These are phyloP conservation scores for Busseola fusca DNA, from an alignment of 2,888 invertebrate species.

Conservation along the genomic window DNA sequence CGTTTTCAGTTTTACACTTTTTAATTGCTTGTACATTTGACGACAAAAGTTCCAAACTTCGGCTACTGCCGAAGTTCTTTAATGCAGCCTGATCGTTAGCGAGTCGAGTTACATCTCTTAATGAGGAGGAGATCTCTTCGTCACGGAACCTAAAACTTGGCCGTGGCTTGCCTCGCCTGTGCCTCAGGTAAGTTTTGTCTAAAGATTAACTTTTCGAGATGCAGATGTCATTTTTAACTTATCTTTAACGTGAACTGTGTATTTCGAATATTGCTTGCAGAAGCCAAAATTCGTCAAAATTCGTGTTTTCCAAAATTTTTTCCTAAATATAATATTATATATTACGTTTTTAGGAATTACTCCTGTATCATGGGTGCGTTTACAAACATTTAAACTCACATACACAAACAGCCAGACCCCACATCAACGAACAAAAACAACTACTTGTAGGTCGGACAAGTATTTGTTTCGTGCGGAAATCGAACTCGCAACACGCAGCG, in stretches of 20 bases:
- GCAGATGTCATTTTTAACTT: neutral
- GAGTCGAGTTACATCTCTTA: constrained; percentile 30
- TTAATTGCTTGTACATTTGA: constrained; percentile 30
- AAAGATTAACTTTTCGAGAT: constrained; percentile 10
- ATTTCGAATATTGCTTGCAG: neutral
- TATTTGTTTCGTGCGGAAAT: too few relatives aligned
- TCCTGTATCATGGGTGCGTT: too few relatives aligned
- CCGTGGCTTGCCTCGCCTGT: neutral
- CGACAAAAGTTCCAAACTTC: constrained; percentile 6
- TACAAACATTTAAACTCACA: too few relatives aligned
- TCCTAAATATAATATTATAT: too few relatives aligned
- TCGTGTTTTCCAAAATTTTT: neutral
- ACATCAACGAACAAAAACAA: too few relatives aligned
- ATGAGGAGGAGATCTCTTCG: constrained; percentile 32
- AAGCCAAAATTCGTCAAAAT: neutral
- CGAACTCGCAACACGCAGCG: too few relatives aligned
- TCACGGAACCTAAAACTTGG: constrained; percentile 19
- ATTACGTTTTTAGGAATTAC: too few relatives aligned
- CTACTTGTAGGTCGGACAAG: too few relatives aligned
- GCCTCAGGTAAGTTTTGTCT: constrained; percentile 10
- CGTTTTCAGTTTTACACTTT: constrained; percentile 28
- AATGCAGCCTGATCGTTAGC: constrained; percentile 17
- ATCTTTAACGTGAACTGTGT: neutral
- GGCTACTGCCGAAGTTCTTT: neutral
- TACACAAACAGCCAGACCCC: too few relatives aligned